Evolutionary conservation across 2,888 invertebrate species (phyloP), one percentile per base, ranked within the genome.

Genomic region (Nematopogon swammerdamellus): DNA sequence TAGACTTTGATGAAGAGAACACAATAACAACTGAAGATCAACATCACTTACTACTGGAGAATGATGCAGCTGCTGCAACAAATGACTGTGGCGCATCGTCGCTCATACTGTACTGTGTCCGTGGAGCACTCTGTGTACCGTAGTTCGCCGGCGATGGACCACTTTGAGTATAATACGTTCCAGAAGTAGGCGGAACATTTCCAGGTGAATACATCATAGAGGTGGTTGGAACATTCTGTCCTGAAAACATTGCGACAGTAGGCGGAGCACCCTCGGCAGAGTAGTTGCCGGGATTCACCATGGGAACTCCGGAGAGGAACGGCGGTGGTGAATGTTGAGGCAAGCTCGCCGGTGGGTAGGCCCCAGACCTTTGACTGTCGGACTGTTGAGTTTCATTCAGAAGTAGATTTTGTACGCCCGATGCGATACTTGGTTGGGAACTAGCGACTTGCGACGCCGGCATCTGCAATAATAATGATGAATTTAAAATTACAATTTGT

Each of bases 1-100:
- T n/a, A n/a, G n/a, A n/a, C n/a, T n/a, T n/a, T n/a, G n/a, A n/a
- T n/a, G n/a, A n/a, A n/a, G n/a, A n/a, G n/a, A n/a, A n/a, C n/a
- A n/a, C n/a, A n/a, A n/a, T n/a, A n/a, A n/a, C n/a, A n/a, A n/a
- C n/a, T n/a, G n/a, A n/a, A n/a, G n/a, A n/a, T n/a, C n/a, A n/a
- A n/a, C n/a, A n/a, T n/a, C n/a, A n/a, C 80, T 77, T 62, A 80
- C 80, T 77, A 59, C 72, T 80, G 44, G 80, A 75, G 60, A 77
- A 76, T 14, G 72, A 65, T 54, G 79, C 73, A 67, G 77, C 72
- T 59, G 75, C 73, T 14, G 77, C 72, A 25, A 74, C 73, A 56
- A 80, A 64, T 46, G 76, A 71, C 54, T 74, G 73, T 54, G 50
- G 50, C 44, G 52, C 46, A 44, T 50, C 51, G 52, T 55, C 58